Percentiles rank a stretch among this genome's conserved stretches.
These are phyloP conservation scores for Lagopus muta DNA, from an alignment of 2,113 vertebrate species.

Conservation along the genomic window DNA sequence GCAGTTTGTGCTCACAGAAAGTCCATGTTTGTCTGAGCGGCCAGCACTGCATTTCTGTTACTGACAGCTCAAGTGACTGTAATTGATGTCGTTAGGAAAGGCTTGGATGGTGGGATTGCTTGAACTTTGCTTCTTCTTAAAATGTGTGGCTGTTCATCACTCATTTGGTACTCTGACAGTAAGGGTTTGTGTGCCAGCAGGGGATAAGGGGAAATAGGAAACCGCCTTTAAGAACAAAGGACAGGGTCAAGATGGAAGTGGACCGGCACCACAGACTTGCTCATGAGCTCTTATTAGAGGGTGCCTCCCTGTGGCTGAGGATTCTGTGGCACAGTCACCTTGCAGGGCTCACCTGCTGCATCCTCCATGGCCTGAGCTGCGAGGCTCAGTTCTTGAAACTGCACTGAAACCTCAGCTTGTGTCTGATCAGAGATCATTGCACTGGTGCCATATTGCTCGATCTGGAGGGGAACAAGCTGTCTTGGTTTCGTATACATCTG, in stretches of 20 bases:
- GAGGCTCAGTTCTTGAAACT: not conserved
- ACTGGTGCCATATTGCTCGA: fast-evolving
- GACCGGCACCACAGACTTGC: fast-evolving
- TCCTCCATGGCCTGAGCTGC: not conserved
- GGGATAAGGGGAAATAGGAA: not conserved
- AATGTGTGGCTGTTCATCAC: not conserved
- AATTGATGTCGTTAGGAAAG: not conserved
- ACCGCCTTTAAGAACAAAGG: not conserved
- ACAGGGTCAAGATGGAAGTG: fast-evolving
- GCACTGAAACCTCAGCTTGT: not conserved
- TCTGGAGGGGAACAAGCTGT: not conserved
- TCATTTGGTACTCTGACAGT: not conserved
- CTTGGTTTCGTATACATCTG: fast-evolving
- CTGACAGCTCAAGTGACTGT: not conserved
- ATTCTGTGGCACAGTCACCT: not conserved
- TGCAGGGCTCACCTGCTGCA: not conserved
- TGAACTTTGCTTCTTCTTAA: not conserved
- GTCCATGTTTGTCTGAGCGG: not conserved
- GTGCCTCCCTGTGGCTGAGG: slow-evolving; percentile 55
- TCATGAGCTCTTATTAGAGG: not conserved
- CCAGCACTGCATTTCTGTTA: not conserved
- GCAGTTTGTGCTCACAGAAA: not conserved
- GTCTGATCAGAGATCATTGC: not conserved
- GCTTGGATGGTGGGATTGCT: not conserved
- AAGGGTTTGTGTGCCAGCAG: not conserved